A percentile compares a stretch with the other conserved stretches of the same genome.
Conservation (phyloP, 2,797 vertebrate genomes). For the Neopelma chrysocephalum region DNA sequence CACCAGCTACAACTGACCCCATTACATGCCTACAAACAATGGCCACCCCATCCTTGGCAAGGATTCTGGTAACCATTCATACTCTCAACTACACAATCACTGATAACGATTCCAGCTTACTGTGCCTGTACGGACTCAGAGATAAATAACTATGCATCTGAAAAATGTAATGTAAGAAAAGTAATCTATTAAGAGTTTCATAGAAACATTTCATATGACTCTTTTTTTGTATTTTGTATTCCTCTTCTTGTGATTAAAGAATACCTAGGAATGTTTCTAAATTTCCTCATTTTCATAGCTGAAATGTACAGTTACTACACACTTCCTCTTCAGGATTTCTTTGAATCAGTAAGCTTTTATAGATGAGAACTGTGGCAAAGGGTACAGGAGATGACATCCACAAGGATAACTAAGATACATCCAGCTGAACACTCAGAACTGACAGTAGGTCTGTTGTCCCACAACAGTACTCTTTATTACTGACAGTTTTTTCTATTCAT, state of each 20-base stretch:
- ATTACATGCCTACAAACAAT: neutral
- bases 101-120: neutral
- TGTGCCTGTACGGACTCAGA: neutral
- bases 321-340: neutral
- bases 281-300: neutral
- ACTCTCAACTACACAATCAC: neutral
- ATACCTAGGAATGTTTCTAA: neutral
- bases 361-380: constrained; percentile 8
- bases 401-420: neutral
- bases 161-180: neutral
- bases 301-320: neutral
- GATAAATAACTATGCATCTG: neutral
- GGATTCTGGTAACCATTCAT: neutral
- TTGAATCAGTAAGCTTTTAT: neutral
- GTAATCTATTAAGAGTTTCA: neutral
- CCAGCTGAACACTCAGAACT: neutral
- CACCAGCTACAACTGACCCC: neutral
- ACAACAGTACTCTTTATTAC: neutral
- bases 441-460: constrained; percentile 12
- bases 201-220: neutral
- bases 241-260: neutral
- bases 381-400: constrained; percentile 9
- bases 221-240: neutral
- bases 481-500: neutral
- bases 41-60: neutral